Evolutionary conservation across 2,888 invertebrate species (phyloP).

Genomic region (Drosophila niveifrons): DNA sequence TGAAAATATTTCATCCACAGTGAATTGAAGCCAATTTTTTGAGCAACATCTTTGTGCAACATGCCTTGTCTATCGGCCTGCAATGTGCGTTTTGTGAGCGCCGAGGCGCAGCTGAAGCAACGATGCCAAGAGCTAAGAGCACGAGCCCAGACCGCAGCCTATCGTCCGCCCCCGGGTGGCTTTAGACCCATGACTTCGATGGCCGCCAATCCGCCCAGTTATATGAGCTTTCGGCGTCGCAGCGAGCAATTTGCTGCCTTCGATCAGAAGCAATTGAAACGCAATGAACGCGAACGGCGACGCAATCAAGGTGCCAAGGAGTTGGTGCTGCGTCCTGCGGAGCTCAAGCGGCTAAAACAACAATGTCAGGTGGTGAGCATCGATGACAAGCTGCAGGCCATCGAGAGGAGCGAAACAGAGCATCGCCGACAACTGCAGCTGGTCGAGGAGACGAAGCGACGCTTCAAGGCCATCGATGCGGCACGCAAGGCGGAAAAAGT

Average conservation of each 20-base stretch:
- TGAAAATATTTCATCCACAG: conserved; percentile 16
- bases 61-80: conserved; percentile 81
- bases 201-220: background rate
- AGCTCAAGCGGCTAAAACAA: conserved; percentile 87
- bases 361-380: conserved; percentile 87
- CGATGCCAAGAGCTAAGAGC: conserved; percentile 60
- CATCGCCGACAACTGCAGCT: conserved; percentile 86
- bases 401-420: conserved; percentile 85
- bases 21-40: background rate
- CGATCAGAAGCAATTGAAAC: conserved; percentile 62
- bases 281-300: conserved; percentile 56
- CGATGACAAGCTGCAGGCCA: conserved; percentile 85
- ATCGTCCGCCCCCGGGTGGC: conserved; percentile 54
- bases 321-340: conserved; percentile 85
- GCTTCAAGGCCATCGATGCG: conserved; percentile 86
- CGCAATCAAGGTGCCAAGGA: conserved; percentile 64
- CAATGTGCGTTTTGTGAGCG: conserved; percentile 70
- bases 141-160: conserved; percentile 66
- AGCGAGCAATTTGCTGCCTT: conserved; percentile 63
- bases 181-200: conserved; percentile 56
- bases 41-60: conserved; percentile 1
- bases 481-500: conserved; percentile 63
- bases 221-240: conserved; percentile 38
- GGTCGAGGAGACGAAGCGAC: conserved; percentile 87
- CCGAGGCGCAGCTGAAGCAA: conserved; percentile 58